Base-by-base conservation (phyloP, 2,888 invertebrate species). In the Parthenolecanium corni region DNA sequence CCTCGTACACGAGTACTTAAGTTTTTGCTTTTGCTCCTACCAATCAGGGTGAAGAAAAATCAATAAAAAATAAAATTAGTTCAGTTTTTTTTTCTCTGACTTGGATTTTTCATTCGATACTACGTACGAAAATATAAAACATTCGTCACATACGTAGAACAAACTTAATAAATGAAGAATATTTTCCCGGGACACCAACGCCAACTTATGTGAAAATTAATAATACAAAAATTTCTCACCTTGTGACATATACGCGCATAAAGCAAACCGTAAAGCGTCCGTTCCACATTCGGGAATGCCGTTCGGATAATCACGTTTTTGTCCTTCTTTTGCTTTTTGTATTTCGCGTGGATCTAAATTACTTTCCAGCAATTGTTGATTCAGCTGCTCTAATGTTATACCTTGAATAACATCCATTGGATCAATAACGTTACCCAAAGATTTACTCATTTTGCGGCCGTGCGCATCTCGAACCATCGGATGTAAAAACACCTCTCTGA, bases 381-480 rank as follows among this genome's bases (percentile, higher is more conserved):
- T 84, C 1, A 94, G 77, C 71, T 84, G 83, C 72, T 90, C 83
- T 52, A 96, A 75, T 0, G 85, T 79, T 67, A 90, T 85, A 2
- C 97, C 97, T 6, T 78, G 76, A 64, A 98, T 94, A 1, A 98
- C 93, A 74, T 97, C 91, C 75, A 96, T 82, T 0, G 98, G 98
- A 75, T 96, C 94, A 68, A 99, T 89, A 3, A 97, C 95, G 73
- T 98, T 98, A 62, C 98, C 98, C 65, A 97, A 77, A 0, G 95
- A 96, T 74, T 98, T 98, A 68, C 94, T 95, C 98, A 98, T 98
- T 77, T 98, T 99, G 62, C 95, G 82, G 0, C 98, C 98, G 73
- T 96, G 94, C 0, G 96, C 91, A 75, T 99, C 98, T 62, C 98
- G 83, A 1, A 98, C 88, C 81, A 98, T 91, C 0, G 97, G 94